Percentiles rank a stretch among this genome's conserved stretches.
Conservation (phyloP, 1,140 invertebrate species). For the Ephestia elutella region DNA sequence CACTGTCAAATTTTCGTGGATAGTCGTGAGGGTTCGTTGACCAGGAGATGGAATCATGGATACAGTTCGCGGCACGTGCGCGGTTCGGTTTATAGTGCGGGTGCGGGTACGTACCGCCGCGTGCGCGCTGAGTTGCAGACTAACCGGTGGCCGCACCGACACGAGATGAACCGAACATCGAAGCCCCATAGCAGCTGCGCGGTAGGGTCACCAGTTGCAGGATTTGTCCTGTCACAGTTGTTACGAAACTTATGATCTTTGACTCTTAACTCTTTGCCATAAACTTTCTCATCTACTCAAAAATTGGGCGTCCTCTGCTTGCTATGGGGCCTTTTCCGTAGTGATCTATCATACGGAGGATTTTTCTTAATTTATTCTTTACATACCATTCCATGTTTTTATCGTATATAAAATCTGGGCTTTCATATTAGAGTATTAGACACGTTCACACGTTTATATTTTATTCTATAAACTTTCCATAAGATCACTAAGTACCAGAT, state of each 20-base stretch:
- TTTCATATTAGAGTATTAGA: too few species aligned
- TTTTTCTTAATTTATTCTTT: too few species aligned
- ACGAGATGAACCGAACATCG: constrained; percentile 47
- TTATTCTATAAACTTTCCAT: too few species aligned
- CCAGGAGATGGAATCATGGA: constrained; percentile 33
- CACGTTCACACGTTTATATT: too few species aligned
- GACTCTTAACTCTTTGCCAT: background rate
- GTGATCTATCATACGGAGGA: too few species aligned
- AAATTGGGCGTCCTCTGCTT: too few species aligned
- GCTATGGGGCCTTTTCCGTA: too few species aligned
- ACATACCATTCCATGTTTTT: too few species aligned
- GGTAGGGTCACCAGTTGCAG: background rate
- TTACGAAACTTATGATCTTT: background rate
- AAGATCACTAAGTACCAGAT: too few species aligned
- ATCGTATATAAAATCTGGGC: too few species aligned
- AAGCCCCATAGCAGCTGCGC: constrained; percentile 47
- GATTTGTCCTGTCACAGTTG: background rate
- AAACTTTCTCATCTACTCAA: too few species aligned
- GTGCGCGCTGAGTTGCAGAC: constrained; percentile 58
- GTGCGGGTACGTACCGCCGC: constrained; percentile 44
- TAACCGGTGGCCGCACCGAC: constrained; percentile 35
- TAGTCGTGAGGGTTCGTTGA: constrained; percentile 31
- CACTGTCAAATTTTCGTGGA: background rate
- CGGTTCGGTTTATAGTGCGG: constrained; percentile 14
- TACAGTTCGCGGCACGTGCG: constrained; percentile 27